A percentile compares a stretch with the other conserved stretches of the same genome.
Conservation (phyloP, 2,797 vertebrate genomes). For the Tachyglossus aculeatus region DNA sequence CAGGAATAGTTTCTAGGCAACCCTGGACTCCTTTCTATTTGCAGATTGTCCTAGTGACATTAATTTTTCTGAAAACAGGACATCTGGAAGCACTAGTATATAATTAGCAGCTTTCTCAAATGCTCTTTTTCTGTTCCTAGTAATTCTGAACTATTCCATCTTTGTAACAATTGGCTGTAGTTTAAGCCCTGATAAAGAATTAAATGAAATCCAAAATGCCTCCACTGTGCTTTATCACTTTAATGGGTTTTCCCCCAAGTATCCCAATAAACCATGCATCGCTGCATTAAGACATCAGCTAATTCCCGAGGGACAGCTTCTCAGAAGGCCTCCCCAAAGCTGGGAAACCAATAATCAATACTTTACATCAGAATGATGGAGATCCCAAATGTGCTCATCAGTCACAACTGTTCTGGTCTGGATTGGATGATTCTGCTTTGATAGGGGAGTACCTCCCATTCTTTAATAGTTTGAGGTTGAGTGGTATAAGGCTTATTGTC, state of each 20-base stretch:
- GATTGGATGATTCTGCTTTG: not conserved
- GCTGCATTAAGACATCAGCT: too few species aligned
- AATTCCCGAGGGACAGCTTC: too few species aligned
- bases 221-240: not conserved
- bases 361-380: not conserved
- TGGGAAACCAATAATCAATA: not conserved
- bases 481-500: too few species aligned
- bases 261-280: too few species aligned
- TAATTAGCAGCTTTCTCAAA: not conserved
- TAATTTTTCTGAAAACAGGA: not conserved
- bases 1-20: not conserved
- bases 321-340: not conserved
- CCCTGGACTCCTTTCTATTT: not conserved
- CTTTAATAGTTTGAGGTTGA: too few species aligned
- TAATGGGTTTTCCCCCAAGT: slow-evolving; percentile 20
- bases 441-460: too few species aligned
- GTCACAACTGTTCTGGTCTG: not conserved
- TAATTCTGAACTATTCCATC: not conserved
- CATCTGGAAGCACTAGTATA: not conserved
- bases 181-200: slow-evolving; percentile 49
- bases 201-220: slow-evolving; percentile 12
- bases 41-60: not conserved
- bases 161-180: not conserved
- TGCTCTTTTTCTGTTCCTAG: not conserved
- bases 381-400: too few species aligned